Evolutionary conservation across 92 coral and sea anemone genomes (phyloP).

Genomic region (Zoanthus gigantus): DNA sequence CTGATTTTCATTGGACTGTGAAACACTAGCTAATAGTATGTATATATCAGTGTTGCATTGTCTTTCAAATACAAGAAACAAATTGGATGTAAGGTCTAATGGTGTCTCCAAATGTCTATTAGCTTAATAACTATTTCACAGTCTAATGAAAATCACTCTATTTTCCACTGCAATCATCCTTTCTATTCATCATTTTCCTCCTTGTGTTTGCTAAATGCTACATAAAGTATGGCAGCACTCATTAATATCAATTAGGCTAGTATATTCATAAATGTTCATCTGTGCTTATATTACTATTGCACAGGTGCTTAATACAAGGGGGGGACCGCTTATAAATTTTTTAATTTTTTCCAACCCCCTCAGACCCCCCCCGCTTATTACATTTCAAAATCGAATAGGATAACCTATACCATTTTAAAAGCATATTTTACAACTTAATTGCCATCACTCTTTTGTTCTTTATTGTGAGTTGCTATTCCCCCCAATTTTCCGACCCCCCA

Average conservation of each 20-base stretch:
- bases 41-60: slow-evolving; percentile 35
- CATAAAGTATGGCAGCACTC: slow-evolving; percentile 28
- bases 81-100: slow-evolving; percentile 25
- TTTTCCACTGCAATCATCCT: slow-evolving; percentile 36
- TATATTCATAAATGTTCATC: no score
- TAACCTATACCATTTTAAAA: no score
- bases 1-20: background rate
- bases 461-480: no score
- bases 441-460: no score
- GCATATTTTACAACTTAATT: no score
- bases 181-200: slow-evolving; percentile 34
- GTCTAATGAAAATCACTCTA: slow-evolving; percentile 7
- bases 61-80: slow-evolving; percentile 36
- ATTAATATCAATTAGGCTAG: background rate
- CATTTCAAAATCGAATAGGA: no score
- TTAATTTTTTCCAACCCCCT: no score
- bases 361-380: no score
- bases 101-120: slow-evolving; percentile 34
- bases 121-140: background rate
- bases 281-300: no score
- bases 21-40: slow-evolving; percentile 16
- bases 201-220: slow-evolving; percentile 42
- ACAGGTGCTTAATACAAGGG: no score
- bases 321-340: no score
- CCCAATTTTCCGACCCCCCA: no score